A percentile compares a stretch with the other conserved stretches of the same genome.
Evolutionary conservation across 2,888 invertebrate genomes (phyloP).

Genomic region (Lasiommata megera): DNA sequence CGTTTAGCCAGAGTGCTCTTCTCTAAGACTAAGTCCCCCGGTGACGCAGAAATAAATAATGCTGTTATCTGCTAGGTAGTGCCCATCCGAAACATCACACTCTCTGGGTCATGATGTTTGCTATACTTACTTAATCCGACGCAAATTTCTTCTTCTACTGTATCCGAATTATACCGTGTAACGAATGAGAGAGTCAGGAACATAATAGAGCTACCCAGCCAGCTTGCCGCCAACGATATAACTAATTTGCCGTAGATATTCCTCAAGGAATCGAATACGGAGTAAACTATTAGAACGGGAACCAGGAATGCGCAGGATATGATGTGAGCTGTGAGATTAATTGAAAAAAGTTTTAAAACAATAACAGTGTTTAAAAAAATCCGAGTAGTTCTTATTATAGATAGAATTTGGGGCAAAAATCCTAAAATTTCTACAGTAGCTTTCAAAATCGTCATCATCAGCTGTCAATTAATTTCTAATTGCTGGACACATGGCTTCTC

Average conservation of each 20-base stretch:
- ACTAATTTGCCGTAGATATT: not conserved
- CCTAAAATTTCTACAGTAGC: no score
- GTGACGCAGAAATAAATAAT: no score
- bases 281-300: not conserved
- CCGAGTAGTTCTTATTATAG: no score
- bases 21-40: no score
- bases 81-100: not conserved
- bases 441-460: no score
- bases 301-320: not conserved
- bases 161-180: not conserved
- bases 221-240: not conserved
- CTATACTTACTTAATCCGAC: not conserved
- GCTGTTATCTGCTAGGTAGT: no score
- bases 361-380: no score
- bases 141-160: not conserved
- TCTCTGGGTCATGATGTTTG: not conserved
- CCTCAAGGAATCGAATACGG: not conserved
- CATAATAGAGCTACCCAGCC: not conserved
- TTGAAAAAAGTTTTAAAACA: no score
- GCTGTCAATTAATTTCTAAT: no score
- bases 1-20: no score
- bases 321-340: not conserved
- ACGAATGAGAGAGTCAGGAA: not conserved
- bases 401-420: no score
- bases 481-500: no score